Evolutionary conservation across 2,113 vertebrate genomes (phyloP), one percentile per base, ranked within the genome.

Genomic region (Muntiacus muntjak): DNA sequence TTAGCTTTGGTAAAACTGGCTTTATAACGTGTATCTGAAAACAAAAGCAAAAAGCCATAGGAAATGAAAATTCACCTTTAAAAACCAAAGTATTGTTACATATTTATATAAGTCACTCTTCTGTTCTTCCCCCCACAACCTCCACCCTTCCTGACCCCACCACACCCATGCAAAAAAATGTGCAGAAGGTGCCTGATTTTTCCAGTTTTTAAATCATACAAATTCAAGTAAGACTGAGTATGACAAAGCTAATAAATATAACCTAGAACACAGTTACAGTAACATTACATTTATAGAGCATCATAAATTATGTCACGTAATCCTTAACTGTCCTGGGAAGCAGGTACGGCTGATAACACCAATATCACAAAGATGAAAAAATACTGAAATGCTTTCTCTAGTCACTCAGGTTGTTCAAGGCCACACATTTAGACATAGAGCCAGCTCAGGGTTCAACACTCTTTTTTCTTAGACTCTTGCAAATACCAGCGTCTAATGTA

Each of bases 21-120:
- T 99, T 99, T 98, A 99, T 99, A 12, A 99, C 99, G 10, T 99
- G 99, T 95, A 99, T 99, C 99, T 99, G 98, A 97, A 99, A 96
- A 45, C 11, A 92, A 97, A 64, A 95, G 83, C 92, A 95, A 83
- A 97, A 95, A 45, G 52, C 6, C 5, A 47, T 6, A 85, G 23
- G 19, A 95, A 94, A 96, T 12, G 17, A 95, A 84, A 95, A 76
- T 21, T 40, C 3, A 50, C 21, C 71, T 92, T 88, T 90, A 64
- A 90, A 82, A 82, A 55, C 17, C 6, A 23, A 36, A 47, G 28
- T 54, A 52, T 28, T 55, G 25, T 89, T 79, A 67, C 11, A 40
- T 76, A 74, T 74, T 60, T 15, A 76, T 21, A 7, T 13, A 74
- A 76, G 57, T 1, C 25, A 36, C 23, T 14, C 16, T 67, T 52